Evolutionary conservation across 2,797 vertebrate genomes (phyloP), one percentile per base, ranked within the genome.

Genomic region (Vireo griseus): DNA sequence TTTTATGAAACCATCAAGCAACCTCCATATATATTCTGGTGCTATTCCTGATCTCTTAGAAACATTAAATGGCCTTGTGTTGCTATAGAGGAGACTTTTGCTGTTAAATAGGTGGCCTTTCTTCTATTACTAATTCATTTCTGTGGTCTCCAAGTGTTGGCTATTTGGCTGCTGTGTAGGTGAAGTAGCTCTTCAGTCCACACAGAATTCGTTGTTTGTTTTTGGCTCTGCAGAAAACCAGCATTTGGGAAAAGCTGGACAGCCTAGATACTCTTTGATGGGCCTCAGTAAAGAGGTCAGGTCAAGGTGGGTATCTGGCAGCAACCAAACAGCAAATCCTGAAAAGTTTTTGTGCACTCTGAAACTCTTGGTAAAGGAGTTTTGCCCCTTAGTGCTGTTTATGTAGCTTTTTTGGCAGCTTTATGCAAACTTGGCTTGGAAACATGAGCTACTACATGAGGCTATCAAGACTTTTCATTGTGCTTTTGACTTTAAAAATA

Each of bases 391-490:
- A 10, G 14, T 21, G 61, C 39, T 65, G 7, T 37, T 45, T 69
- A 26, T 66, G 13, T 72, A 9, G n/a, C 33, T 84, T 54, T 88
- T 45, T 21, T 78, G 52, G 48, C 50, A 86, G 48, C 48, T 88
- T 86, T 58, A 33, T 8, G 17, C 39, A 48, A 31, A 28, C 57
- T 77, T 17, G 29, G 73, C 28, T 31, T 77, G 52, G 26, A 82
- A 73, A 72, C 4, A 1, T 16, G 24, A 83, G 20, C 35, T 51
- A 12, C 39, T 47, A 2, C 1, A 2, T 1, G 1, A 14, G 16
- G 24, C 1, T 59, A 5, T 51, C 0, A 2, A 62, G 55, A 19
- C 24, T 45, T 68, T 37, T 39, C 0, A 0, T 45, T 63, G 29
- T 29, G 31, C 13, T 79, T 72, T 28, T 51, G 25, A 33, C 20